Conservation (phyloP, 2,113 vertebrate genomes). For the Pelecanus crispus region DNA sequence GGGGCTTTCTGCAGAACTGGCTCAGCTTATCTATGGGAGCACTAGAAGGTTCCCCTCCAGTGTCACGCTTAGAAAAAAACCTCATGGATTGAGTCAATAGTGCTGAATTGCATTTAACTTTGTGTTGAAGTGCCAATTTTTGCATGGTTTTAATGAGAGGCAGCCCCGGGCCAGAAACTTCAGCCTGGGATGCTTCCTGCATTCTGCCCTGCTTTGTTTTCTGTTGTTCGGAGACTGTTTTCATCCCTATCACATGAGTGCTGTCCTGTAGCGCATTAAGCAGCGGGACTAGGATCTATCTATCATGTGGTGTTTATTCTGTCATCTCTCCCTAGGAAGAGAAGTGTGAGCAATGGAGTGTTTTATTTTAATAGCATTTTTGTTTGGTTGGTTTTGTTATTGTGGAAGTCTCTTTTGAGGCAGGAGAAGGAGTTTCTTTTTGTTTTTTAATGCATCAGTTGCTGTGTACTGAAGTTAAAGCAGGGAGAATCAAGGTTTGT, state of each 20-base stretch:
- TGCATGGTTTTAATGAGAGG: constrained; percentile 42
- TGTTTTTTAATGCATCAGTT: fast-evolving
- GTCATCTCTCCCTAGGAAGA: constrained; percentile 31
- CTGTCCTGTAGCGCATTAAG: neutral
- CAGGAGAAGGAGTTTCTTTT: neutral
- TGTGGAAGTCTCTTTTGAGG: neutral
- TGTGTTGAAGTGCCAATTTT: constrained; percentile 35
- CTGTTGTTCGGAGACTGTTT: neutral
- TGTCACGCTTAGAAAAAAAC: neutral
- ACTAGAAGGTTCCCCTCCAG: constrained; percentile 3
- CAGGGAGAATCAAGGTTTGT: neutral
- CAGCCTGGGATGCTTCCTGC: neutral
- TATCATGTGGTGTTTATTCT: constrained; percentile 17
- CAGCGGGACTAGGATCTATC: neutral
- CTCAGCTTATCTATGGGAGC: neutral
- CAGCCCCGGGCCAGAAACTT: constrained; percentile 33
- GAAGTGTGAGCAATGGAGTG: constrained; percentile 14
- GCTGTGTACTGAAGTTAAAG: neutral
- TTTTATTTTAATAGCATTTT: constrained; percentile 41
- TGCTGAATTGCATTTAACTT: constrained; percentile 43
- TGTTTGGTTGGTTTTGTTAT: neutral
- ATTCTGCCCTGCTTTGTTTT: neutral
- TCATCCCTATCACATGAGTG: neutral
- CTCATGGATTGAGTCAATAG: neutral
- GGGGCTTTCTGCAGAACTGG: neutral